Conservation (phyloP, 2,113 vertebrate species). For the Recurvirostra avosetta region DNA sequence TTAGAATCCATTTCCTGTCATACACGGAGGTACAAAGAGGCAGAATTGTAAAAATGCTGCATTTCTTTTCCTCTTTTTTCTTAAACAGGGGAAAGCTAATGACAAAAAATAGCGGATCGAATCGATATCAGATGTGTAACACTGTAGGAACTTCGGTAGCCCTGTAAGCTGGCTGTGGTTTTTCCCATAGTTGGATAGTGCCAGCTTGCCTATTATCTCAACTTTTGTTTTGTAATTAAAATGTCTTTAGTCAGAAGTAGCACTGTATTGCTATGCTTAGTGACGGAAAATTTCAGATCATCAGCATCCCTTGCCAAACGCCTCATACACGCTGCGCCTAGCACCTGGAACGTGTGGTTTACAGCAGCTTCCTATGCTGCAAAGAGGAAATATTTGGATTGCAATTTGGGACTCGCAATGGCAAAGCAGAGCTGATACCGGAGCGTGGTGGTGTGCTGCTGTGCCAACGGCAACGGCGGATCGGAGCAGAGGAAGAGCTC, state of each 20-base stretch:
- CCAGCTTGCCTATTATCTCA: constrained; percentile 13
- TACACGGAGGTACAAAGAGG: constrained; percentile 7
- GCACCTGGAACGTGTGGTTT: constrained; percentile 23
- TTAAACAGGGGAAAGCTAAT: neutral
- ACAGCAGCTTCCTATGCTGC: neutral
- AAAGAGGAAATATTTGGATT: constrained; percentile 3
- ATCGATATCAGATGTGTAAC: neutral
- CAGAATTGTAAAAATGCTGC: constrained; percentile 27
- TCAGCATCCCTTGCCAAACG: neutral
- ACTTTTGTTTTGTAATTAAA: constrained; percentile 40
- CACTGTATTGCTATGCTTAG: neutral
- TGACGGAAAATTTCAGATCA: neutral
- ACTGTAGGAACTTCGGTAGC: neutral
- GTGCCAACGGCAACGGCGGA: neutral
- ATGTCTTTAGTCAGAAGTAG: neutral
- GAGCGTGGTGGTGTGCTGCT: neutral
- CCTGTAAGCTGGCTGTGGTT: neutral
- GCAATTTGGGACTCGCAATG: neutral
- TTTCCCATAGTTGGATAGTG: neutral
- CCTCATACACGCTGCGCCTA: neutral
- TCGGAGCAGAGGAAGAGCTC: neutral
- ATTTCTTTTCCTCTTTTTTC: neutral
- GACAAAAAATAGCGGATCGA: neutral
- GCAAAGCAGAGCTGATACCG: neutral
- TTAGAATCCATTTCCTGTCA: constrained; percentile 59